Conservation (phyloP, 2,113 vertebrate species). For the Tretioscincus oriximinensis region DNA sequence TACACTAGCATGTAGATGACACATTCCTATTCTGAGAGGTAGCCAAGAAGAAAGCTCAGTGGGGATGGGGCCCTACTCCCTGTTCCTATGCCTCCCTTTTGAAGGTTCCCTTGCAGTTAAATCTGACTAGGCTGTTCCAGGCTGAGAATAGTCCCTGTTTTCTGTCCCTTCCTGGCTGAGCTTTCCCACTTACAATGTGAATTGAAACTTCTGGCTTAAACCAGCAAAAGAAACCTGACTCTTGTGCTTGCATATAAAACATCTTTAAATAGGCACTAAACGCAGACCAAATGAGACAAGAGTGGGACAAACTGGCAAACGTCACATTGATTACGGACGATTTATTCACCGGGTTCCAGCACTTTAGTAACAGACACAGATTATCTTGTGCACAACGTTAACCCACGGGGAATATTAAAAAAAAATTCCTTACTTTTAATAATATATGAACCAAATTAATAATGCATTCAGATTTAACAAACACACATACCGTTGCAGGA, state of each 20-base stretch:
- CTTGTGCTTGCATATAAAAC: slow-evolving; percentile 40
- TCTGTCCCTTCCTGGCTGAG: not conserved
- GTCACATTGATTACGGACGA: slow-evolving; percentile 55
- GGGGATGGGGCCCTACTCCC: no score
- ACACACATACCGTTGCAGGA: slow-evolving; percentile 28
- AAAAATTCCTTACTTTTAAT: slow-evolving; percentile 55
- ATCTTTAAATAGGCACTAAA: slow-evolving; percentile 51
- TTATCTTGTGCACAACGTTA: slow-evolving; percentile 52
- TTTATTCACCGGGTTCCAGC: slow-evolving; percentile 52
- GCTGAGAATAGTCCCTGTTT: no score
- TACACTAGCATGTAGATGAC: no score
- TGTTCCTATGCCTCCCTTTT: no score
- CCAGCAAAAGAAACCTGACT: slow-evolving; percentile 25
- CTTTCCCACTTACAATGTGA: not conserved
- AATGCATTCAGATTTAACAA: slow-evolving; percentile 69
- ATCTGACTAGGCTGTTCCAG: no score
- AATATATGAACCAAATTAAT: slow-evolving; percentile 64
- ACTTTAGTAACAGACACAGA: slow-evolving; percentile 53
- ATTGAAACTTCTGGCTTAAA: slow-evolving; percentile 18
- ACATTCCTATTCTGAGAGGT: no score
- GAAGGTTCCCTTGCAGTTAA: no score
- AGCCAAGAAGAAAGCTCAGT: no score
- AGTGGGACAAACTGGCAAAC: slow-evolving; percentile 42
- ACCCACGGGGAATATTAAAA: slow-evolving; percentile 33
- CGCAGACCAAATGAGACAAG: slow-evolving; percentile 30